Percentiles rank a stretch among this genome's conserved stretches.
These are phyloP conservation scores for Aleiodes alternator DNA, from an alignment of 2,888 invertebrate species.

Conservation along the genomic window DNA sequence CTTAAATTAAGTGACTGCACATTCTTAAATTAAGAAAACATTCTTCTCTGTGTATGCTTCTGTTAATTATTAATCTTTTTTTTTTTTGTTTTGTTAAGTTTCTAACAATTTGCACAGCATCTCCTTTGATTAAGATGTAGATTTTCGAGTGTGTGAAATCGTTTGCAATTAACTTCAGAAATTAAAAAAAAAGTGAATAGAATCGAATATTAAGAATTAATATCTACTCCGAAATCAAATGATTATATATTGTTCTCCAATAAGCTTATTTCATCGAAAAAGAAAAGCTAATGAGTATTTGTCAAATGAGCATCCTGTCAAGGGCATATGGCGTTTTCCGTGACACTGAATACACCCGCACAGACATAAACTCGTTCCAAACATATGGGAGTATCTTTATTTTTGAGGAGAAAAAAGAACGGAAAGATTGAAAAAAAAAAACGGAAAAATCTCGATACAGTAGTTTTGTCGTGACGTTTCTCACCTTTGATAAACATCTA, in stretches of 20 bases:
- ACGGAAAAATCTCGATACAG: slow-evolving; percentile 47
- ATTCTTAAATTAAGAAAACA: too few species aligned
- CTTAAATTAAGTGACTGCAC: too few species aligned
- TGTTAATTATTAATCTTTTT: slow-evolving; percentile 28
- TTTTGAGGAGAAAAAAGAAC: slow-evolving; percentile 50
- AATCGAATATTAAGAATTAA: too few species aligned
- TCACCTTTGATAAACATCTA: slow-evolving; percentile 65
- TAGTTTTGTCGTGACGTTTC: slow-evolving; percentile 57
- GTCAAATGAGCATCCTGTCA: background rate
- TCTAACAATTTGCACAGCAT: background rate
- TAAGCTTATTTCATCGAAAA: background rate
- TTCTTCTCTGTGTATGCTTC: too few species aligned
- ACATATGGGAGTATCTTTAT: slow-evolving; percentile 58
- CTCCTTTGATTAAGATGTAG: background rate
- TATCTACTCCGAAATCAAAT: too few species aligned
- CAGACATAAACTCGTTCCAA: slow-evolving; percentile 35
- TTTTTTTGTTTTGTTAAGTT: slow-evolving; percentile 9
- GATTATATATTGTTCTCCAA: too few species aligned
- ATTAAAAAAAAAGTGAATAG: too few species aligned
- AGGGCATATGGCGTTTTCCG: slow-evolving; percentile 53
- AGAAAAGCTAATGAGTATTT: background rate
- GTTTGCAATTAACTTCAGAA: slow-evolving; percentile 1
- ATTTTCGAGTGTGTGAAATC: background rate
- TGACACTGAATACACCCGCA: slow-evolving; percentile 64
- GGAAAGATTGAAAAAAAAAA: slow-evolving; percentile 32